A percentile compares a stretch with the other conserved stretches of the same genome.
These are phyloP conservation scores for Drosophila peninsularis DNA, from an alignment of 2,888 invertebrate species.

Conservation along the genomic window DNA sequence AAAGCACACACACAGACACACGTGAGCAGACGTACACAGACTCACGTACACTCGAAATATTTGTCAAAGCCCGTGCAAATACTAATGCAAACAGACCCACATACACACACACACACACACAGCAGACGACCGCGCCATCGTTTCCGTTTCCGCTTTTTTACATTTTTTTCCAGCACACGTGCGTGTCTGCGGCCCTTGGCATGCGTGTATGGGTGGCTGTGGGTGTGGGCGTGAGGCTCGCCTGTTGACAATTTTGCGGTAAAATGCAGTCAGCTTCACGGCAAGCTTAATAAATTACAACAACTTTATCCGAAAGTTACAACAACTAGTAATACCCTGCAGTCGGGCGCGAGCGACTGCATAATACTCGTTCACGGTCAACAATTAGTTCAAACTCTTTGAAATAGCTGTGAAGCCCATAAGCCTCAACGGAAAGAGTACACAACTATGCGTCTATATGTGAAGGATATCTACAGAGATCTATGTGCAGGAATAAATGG, in stretches of 20 bases:
- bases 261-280: conserved; percentile 57
- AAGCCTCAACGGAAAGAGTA: background rate
- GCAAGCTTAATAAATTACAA: conserved; percentile 47
- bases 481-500: too few relatives aligned
- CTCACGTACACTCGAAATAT: conserved; percentile 49
- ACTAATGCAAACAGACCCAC: conserved; percentile 41
- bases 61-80: conserved; percentile 59
- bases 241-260: conserved; percentile 66
- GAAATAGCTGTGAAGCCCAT: background rate
- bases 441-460: background rate
- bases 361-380: background rate
- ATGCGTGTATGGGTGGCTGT: conserved; percentile 1
- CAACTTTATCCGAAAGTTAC: conserved; percentile 17
- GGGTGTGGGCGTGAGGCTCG: conserved; percentile 22
- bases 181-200: conserved; percentile 48
- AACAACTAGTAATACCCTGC: background rate
- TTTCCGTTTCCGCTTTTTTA: conserved; percentile 68
- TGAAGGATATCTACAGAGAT: background rate
- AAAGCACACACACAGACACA: conserved; percentile 35
- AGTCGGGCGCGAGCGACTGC: background rate
- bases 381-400: background rate
- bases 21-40: background rate
- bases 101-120: conserved; percentile 16
- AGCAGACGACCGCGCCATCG: conserved; percentile 43
- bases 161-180: conserved; percentile 50